These are phyloP conservation scores for Tetramorium parvispinum DNA, from an alignment of 1,140 invertebrate genomes.

Conservation along the genomic window DNA sequence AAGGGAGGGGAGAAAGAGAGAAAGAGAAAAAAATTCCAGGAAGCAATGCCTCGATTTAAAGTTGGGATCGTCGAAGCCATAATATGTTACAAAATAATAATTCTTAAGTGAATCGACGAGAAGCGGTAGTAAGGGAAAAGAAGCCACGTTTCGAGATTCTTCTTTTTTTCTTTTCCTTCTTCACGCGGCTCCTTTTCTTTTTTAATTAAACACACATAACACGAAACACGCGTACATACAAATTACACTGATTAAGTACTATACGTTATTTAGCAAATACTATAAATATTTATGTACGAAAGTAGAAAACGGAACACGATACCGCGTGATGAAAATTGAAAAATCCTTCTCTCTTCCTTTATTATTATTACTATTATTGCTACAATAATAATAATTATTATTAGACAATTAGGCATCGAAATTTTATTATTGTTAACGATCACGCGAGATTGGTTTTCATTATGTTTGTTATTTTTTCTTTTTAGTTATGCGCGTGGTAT, in stretches of 20 bases:
- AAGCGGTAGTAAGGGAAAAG: constrained; percentile 63
- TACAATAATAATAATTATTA: constrained; percentile 57
- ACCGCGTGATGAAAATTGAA: constrained; percentile 75
- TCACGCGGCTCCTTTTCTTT: constrained; percentile 58
- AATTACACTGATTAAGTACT: constrained; percentile 68
- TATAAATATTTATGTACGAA: constrained; percentile 65
- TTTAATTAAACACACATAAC: constrained; percentile 56
- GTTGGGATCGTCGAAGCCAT: constrained; percentile 71
- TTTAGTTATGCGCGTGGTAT: constrained; percentile 56
- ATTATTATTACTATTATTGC: constrained; percentile 63
- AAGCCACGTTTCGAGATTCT: constrained; percentile 81
- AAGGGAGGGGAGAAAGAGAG: constrained; percentile 56
- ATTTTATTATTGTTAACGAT: constrained; percentile 62
- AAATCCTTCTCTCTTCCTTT: constrained; percentile 48
- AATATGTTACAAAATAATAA: constrained; percentile 55
- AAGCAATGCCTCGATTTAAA: constrained; percentile 62
- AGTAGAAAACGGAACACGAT: constrained; percentile 74
- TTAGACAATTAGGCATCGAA: constrained; percentile 64
- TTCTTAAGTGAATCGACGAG: constrained; percentile 63
- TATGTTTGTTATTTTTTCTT: constrained; percentile 65
- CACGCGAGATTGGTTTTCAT: constrained; percentile 47
- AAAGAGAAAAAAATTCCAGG: constrained; percentile 50
- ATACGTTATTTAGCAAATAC: constrained; percentile 62
- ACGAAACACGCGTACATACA: constrained; percentile 56
- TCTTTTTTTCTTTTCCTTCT: constrained; percentile 68